Evolutionary conservation across 1,140 invertebrate genomes (phyloP), one percentile per base, ranked within the genome.

Genomic region (Calephelis virginiensis): DNA sequence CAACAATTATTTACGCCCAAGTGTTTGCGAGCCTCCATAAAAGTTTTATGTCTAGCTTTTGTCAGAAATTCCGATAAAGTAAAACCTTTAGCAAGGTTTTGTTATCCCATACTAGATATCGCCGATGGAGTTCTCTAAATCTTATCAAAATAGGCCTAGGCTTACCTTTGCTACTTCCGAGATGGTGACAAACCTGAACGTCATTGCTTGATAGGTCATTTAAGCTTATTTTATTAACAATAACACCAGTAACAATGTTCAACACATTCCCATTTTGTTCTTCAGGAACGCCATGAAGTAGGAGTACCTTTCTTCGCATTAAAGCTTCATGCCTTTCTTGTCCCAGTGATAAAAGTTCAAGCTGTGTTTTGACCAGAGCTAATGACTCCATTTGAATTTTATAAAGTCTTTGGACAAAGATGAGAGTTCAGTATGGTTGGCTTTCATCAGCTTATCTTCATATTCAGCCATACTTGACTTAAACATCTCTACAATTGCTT

Each of bases 1-100:
- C 53, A 56, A 56, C 53, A 56, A 7, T 56, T 56, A 1, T 53
- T 53, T 10, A 53, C 50, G 6, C 6, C 53, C 37, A 56, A 56
- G 14, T 56, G 28, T 11, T 38, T 56, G 5, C 10, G 53, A 1
- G 53, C 53, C 1, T 56, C 11, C 11, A 56, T 28, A 28, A 56
- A 56, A 7, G 37, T 5, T 8, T 56, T 56, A 14, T 56, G 28
- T 10, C 28, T 56, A 9, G 53, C 10, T 37, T 56, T 11, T 7
- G 53, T 56, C 9, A 56, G 53, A 8, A 56, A 56, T 37, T 56
- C 28, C 11, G 53, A 56, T 12, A 56, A 2, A 8, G 53, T 56
- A 7, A 5, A 56, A 37, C 53, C 50, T 37, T 53, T 5, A 53
- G 17, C 11, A 17, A 56, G 6, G 53, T 56, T 56, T 56, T 56